Evolutionary conservation across 1,140 invertebrate species (phyloP).

Genomic region (Zaprionus lachaisei): DNA sequence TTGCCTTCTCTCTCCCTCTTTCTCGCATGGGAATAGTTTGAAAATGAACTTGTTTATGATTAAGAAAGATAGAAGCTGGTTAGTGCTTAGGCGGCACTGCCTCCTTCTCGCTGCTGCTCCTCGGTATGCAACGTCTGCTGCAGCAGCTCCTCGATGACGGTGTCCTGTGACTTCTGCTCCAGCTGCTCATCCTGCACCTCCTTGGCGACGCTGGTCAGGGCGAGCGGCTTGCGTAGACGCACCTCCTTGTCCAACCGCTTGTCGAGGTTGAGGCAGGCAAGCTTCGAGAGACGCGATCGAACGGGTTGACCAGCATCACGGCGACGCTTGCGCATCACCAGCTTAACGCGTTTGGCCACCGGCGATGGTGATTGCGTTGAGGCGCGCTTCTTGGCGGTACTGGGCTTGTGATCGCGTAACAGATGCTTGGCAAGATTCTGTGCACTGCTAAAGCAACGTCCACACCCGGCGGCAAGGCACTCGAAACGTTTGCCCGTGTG

Average conservation of each 20-base stretch:
- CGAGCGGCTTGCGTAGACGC: constrained; percentile 40
- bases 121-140: neutral
- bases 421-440: constrained; percentile 75
- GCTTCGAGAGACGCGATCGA: constrained; percentile 53
- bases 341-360: neutral
- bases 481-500: constrained; percentile 72
- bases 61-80: neutral
- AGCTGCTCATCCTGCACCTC: constrained; percentile 26
- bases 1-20: neutral
- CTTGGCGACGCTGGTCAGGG: constrained; percentile 45
- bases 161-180: neutral
- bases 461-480: constrained; percentile 62
- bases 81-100: neutral
- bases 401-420: constrained; percentile 41
- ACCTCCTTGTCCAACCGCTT: constrained; percentile 61
- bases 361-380: neutral
- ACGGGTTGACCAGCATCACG: constrained; percentile 66
- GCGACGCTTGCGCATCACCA: constrained; percentile 54
- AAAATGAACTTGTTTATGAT: neutral
- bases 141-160: constrained; percentile 10
- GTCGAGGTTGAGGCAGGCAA: constrained; percentile 59
- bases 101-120: neutral
- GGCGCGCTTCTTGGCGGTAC: neutral
- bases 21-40: neutral
- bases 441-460: constrained; percentile 69